Evolutionary conservation across 2,113 vertebrate species (phyloP).

Genomic region (Lasiurus borealis): DNA sequence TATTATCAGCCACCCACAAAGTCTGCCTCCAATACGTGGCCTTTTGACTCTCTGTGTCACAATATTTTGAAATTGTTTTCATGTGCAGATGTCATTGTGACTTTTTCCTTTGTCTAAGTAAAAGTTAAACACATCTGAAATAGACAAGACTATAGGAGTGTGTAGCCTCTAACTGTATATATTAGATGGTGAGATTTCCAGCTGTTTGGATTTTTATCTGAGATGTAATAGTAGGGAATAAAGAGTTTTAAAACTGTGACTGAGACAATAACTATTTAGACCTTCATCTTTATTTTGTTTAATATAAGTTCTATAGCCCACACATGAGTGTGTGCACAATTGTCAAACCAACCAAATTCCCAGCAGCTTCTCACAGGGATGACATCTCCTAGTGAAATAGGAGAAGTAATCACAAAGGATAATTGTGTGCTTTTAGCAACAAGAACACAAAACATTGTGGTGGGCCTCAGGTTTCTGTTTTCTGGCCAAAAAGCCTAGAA

Average conservation of each 20-base stretch:
- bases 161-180: constrained; percentile 7
- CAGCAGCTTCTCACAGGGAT: background rate
- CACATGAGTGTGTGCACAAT: background rate
- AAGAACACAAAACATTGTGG: background rate
- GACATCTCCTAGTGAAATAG: background rate
- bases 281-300: background rate
- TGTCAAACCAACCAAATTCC: background rate
- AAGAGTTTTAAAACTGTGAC: background rate
- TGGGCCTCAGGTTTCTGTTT: background rate
- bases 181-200: background rate
- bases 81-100: constrained; percentile 58
- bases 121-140: constrained; percentile 69
- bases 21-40: background rate
- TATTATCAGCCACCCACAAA: constrained; percentile 36
- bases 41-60: constrained; percentile 35
- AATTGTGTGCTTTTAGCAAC: background rate
- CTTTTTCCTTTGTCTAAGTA: constrained; percentile 67
- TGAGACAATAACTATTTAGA: constrained; percentile 8
- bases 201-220: constrained; percentile 37
- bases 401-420: background rate
- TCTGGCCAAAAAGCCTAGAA: background rate
- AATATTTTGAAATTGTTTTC: constrained; percentile 63
- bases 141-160: background rate
- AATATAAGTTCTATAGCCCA: background rate
- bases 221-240: background rate